Base-by-base conservation (phyloP, 2,797 vertebrate species). In the Ispidina picta region DNA sequence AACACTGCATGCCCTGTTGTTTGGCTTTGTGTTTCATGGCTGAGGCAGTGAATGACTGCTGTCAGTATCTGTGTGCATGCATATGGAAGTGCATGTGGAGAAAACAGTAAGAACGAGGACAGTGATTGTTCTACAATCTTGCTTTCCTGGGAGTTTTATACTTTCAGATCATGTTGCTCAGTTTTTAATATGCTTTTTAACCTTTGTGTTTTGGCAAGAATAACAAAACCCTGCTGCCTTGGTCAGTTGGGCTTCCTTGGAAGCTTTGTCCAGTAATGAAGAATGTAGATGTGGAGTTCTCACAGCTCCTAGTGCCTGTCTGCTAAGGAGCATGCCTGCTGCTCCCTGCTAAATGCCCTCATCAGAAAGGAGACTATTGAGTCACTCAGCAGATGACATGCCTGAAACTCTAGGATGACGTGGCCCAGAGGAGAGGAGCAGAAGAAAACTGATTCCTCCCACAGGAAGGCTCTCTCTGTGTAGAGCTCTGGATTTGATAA, bases 1-100 rank as follows among this genome's bases (percentile, higher is more conserved):
- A 19, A 41, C 39, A 8, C 69, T 92, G 93, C 86, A 91, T 92
- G 94, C 60, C 83, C 71, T 86, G 56, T 26, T 60, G 29, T 82
- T 81, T 54, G 88, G 76, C 74, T 73, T 71, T 71, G 52, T 70
- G 77, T 83, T 88, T 77, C 26, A 26, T 70, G 54, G 83, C 92
- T 89, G 91, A 80, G 80, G 18, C 65, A 44, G 77, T 31, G 54
- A 54, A 23, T 71, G 73, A 56, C 84, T 79, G 17, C 63, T 76
- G 17, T 1, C 54, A 17, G 0, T 56, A 22, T 75, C 63, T 46
- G 56, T 35, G 3, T 90, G 93, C 91, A 84, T 94, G 92, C 75
- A 41, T 68, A 20, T 41, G 1, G 29, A 52, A 88, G n/a, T 58
- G 83, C 90, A 68, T 39, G 81, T 78, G 60, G 43, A 74, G 35